Percentiles rank a stretch among this genome's conserved stretches.
phyloP scores from a whole-genome alignment of 2,797 vertebrate species.

The Austrolebias charrua region DNA sequence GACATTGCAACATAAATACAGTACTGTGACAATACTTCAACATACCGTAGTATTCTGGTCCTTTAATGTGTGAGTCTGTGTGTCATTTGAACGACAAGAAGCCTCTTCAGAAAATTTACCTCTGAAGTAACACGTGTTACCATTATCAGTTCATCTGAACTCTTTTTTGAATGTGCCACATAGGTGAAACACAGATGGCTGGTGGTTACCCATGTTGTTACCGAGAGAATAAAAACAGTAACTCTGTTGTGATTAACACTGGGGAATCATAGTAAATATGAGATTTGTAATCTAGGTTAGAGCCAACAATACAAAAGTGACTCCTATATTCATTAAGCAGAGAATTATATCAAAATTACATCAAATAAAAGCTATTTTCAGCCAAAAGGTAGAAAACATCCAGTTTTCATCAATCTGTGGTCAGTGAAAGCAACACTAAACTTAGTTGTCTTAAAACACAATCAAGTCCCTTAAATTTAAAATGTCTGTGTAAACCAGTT shows the following conservation, averaged over 20 bases:
- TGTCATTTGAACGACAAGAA: background rate
- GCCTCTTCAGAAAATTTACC: background rate
- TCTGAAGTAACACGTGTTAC: background rate
- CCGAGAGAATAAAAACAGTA: too few relatives aligned
- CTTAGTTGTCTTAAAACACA: background rate
- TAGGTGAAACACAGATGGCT: background rate
- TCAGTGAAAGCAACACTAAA: background rate
- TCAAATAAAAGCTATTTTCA: background rate
- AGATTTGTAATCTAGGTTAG: too few relatives aligned
- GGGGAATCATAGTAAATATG: too few relatives aligned
- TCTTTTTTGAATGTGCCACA: background rate
- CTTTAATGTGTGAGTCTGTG: background rate
- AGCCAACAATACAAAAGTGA: background rate
- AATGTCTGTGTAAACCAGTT: too few relatives aligned
- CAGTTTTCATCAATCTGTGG: background rate
- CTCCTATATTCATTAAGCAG: background rate
- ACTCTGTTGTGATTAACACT: too few relatives aligned
- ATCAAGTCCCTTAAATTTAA: too few relatives aligned
- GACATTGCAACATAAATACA: background rate
- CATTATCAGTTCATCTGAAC: constrained; percentile 2
- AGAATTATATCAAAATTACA: background rate
- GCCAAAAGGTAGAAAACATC: too few relatives aligned
- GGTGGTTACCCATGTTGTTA: background rate
- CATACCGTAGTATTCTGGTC: background rate
- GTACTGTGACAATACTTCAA: constrained; percentile 8